Base-by-base conservation (phyloP, 2,888 invertebrate genomes). In the Brachyptera putata region DNA sequence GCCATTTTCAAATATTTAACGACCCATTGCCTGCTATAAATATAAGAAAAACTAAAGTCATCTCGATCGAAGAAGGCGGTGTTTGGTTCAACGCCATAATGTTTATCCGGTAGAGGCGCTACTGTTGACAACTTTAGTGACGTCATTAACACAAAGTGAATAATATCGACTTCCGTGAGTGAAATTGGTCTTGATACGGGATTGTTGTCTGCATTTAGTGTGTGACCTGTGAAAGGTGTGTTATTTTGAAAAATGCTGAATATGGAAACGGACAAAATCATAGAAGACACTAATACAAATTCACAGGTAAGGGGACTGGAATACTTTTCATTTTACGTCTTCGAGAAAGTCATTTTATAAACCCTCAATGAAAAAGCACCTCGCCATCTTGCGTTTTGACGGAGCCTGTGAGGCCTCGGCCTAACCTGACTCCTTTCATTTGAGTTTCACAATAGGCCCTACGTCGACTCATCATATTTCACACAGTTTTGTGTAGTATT, bases 241-340 rank as follows among this genome's bases (percentile, higher is more conserved):
- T 46, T 43, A 56, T 25, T 34, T 36, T 50, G 56, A 53, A 59
- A 69, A 76, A 86, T 87, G 86, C 83, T 85, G 80, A 88, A 89
- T 84, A 91, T 91, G 91, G 91, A 91, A 85, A 91, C 89, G 79
- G 91, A 91, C 82, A 89, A 89, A 84, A 84, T 87, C 78, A 86
- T 89, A 80, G 90, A 90, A 80, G 91, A 91, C 74, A 80, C 83
- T 69, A 83, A 80, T 77, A 80, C 83, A 72, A 84, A 82, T 79
- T 79, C 82, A 72, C 85, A 85, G 83, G 85, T 83, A 74, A 70
- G 72, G 68, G 11, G 14, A 25, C 21, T 41, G 16, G 7, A 48
- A 9, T 48, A 11, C 11, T 5, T 48, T 48, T 48, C n/a, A n/a
- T 16, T 25, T 48, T 22, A 25, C 22, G 30, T 50, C 16, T 21